A percentile compares a stretch with the other conserved stretches of the same genome.
These are phyloP conservation scores for Cranoglanis bouderius DNA, from an alignment of 2,113 vertebrate species.

Conservation along the genomic window DNA sequence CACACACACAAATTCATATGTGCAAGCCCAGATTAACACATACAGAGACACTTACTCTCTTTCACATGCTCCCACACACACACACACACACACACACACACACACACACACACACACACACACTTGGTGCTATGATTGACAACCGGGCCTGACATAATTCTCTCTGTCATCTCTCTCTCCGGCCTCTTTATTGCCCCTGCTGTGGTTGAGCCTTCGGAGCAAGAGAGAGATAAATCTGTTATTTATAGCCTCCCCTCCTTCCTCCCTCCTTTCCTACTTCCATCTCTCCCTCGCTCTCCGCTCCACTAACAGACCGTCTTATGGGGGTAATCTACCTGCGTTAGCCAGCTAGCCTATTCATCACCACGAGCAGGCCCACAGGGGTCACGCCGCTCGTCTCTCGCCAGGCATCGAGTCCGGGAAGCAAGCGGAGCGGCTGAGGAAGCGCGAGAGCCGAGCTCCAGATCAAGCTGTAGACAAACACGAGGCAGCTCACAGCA, in stretches of 20 bases:
- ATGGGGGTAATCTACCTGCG: constrained; percentile 57
- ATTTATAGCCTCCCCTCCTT: constrained; percentile 76
- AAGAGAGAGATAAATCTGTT: constrained; percentile 90
- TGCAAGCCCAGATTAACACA: constrained; percentile 43
- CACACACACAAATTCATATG: constrained; percentile 34
- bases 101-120: constrained; percentile 34
- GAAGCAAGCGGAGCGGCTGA: background rate
- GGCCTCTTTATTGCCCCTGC: constrained; percentile 84
- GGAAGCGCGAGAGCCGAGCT: constrained; percentile 38
- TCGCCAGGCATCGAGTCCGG: background rate
- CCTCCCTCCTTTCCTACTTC: constrained; percentile 49
- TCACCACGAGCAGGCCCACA: constrained; percentile 51
- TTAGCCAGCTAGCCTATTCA: constrained; percentile 57
- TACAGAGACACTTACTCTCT: constrained; percentile 34
- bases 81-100: constrained; percentile 10
- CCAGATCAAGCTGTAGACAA: constrained; percentile 56
- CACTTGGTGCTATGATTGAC: constrained; percentile 86
- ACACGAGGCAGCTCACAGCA: constrained; percentile 53
- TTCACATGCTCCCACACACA: constrained; percentile 60
- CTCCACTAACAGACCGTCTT: constrained; percentile 55
- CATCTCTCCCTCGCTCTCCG: constrained; percentile 41
- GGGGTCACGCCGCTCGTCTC: constrained; percentile 53
- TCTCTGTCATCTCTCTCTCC: constrained; percentile 80
- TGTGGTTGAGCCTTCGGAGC: constrained; percentile 81
- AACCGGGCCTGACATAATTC: constrained; percentile 91